Evolutionary conservation across 2,113 vertebrate species (phyloP).

Genomic region (Scolopax mira): DNA sequence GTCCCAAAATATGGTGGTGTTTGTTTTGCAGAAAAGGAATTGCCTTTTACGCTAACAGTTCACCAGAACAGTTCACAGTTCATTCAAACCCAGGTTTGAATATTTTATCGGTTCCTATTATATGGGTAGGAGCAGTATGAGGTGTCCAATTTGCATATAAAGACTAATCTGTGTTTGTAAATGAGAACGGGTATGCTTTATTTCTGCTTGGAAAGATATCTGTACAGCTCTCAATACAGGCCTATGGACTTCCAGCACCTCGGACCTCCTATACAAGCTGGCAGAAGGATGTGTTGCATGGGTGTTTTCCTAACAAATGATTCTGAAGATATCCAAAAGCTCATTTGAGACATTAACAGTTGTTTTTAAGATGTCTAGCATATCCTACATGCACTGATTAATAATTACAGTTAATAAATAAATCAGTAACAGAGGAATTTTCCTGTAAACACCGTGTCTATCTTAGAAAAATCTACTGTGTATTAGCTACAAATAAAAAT

Average conservation of each 20-base stretch:
- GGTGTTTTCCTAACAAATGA: background rate
- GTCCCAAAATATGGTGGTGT: background rate
- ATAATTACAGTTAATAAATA: background rate
- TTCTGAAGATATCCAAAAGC: background rate
- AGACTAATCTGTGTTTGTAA: background rate
- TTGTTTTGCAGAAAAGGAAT: background rate
- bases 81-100: background rate
- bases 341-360: background rate
- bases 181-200: background rate
- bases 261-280: background rate
- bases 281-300: background rate
- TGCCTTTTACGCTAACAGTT: background rate
- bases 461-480: background rate
- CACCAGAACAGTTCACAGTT: no score
- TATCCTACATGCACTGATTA: background rate
- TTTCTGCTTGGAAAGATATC: background rate
- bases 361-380: background rate
- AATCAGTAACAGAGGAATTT: background rate
- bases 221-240: background rate
- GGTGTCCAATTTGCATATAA: background rate
- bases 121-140: background rate
- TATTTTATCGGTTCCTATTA: background rate
- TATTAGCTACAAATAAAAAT: background rate
- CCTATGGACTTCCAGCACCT: background rate
- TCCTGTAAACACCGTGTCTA: background rate